Percentiles rank a stretch among this genome's conserved stretches.
phyloP scores from a whole-genome alignment of 2,113 vertebrate genomes.

The Hyperopisus bebe region DNA sequence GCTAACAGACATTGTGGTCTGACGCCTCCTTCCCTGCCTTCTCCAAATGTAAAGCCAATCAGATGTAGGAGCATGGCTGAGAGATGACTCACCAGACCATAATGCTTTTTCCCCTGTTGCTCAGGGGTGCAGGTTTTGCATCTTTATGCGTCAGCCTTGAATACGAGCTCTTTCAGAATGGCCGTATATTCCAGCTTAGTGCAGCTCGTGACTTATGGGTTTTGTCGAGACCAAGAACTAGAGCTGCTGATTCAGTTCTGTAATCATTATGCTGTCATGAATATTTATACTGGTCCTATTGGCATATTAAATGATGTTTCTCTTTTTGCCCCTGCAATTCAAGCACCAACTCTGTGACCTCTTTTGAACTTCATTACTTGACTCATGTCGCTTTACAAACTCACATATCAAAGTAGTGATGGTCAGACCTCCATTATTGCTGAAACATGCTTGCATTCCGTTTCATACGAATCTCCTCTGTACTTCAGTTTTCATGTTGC shows the following conservation, averaged over 20 bases:
- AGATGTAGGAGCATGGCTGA: background rate
- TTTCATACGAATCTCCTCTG: background rate
- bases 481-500: background rate
- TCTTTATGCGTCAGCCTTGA: background rate
- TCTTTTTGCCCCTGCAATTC: background rate
- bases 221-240: background rate
- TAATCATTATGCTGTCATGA: background rate
- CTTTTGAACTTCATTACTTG: background rate
- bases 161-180: background rate
- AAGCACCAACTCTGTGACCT: background rate
- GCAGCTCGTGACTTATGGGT: background rate
- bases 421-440: background rate
- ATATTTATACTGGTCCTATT: background rate
- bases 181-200: background rate
- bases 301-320: background rate
- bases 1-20: background rate
- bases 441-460: background rate
- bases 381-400: background rate
- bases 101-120: background rate
- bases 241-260: background rate
- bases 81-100: background rate
- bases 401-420: background rate
- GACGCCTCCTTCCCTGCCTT: background rate
- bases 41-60: background rate
- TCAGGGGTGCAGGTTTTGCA: background rate